Conservation (phyloP, 1,140 invertebrate genomes). For the Anthonomus grandis region DNA sequence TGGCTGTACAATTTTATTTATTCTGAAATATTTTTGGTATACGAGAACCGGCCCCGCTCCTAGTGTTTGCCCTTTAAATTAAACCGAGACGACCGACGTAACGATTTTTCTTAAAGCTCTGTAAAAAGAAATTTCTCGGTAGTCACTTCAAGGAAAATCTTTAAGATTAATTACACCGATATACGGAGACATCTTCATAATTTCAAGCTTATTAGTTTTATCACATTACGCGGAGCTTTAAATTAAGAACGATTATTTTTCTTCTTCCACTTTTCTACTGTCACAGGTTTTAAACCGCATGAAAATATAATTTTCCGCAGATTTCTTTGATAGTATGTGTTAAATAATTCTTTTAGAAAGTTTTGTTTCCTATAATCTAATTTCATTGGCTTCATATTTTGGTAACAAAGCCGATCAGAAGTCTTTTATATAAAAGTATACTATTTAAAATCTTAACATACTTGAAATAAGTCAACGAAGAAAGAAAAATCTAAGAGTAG, state of each 20-base stretch:
- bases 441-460: too few species aligned
- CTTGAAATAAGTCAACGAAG: too few species aligned
- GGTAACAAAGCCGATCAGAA: too few species aligned
- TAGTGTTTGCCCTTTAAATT: constrained; percentile 35
- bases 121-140: constrained; percentile 13
- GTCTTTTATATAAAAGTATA: too few species aligned
- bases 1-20: constrained; percentile 43
- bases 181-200: constrained; percentile 17
- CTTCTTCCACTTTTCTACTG: neutral
- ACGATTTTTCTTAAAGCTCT: constrained; percentile 11
- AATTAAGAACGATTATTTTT: constrained; percentile 8
- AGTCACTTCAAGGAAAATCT: constrained; percentile 12
- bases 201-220: constrained; percentile 19
- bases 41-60: constrained; percentile 21
- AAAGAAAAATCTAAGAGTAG: too few species aligned
- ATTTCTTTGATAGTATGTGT: too few species aligned
- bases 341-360: too few species aligned
- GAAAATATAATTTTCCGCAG: too few species aligned
- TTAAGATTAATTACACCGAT: constrained; percentile 16
- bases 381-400: too few species aligned
- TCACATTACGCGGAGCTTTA: constrained; percentile 6
- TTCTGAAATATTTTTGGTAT: constrained; percentile 35
- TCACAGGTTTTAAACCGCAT: too few species aligned
- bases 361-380: too few species aligned
- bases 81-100: constrained; percentile 17